Evolutionary conservation across 2,797 vertebrate species (phyloP), one percentile per base, ranked within the genome.

Genomic region (Paramormyrops hopkinsi): DNA sequence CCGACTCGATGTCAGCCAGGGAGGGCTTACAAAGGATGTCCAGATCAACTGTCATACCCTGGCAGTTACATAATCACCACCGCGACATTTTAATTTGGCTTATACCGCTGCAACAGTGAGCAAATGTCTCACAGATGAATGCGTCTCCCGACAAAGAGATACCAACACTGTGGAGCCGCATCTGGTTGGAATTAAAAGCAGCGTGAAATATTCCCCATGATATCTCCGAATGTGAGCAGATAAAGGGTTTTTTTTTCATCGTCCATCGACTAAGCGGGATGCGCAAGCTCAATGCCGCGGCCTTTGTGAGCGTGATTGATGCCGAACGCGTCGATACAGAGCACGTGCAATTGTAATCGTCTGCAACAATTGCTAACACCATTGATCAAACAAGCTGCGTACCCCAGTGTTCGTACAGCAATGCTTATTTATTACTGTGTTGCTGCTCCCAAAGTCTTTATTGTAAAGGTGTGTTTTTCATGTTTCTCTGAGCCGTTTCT

Each of bases 381-480:
- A 22, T 65, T n/a, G 79, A 89, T 89, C 54, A 50, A 85, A 59
- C 33, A 46, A 22, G 50, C 82, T 33, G 22, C 2, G 14, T 33
- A 41, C 48, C 29, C 54, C 1, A 4, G 37, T 82, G 44, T 50
- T 59, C 5, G 7, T 54, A 37, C 22, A 56, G 51, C 17, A 51
- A 29, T 14, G 33, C 79, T 62, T 48, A 82, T 8, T 8, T 37
- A 29, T 59, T 29, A 56, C 7, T 17, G 29, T 89, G 62, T 83
- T 82, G 37, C 37, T 56, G 73, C 59, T 56, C 59, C 29, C n/a
- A 84, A 84, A 84, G 41, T 46, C 25, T 29, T n/a, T 7, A 29
- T 29, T 46, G 85, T 25, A 29, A 89, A 89, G 56, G 82, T 89
- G 22, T 33, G 25, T 54, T 50, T 89, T 85, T 46, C 25, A 73